Base-by-base conservation (phyloP, 2,797 vertebrate genomes). In the Pelochelys cantorii region DNA sequence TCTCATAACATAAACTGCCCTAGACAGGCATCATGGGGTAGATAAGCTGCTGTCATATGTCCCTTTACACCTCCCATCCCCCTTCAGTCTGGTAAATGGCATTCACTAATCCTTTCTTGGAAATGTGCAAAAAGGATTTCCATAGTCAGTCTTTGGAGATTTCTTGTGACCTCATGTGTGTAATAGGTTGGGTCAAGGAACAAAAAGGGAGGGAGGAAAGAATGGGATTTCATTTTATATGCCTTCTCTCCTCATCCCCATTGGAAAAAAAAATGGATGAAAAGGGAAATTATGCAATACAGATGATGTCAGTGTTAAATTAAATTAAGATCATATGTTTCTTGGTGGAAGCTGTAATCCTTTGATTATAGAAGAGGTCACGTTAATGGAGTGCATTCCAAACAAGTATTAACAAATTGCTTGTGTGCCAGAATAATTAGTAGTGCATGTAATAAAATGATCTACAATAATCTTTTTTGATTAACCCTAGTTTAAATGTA, bases 41-140 rank as follows among this genome's bases (percentile, higher is more conserved):
- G 7, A 60, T 27, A 29, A 75, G 42, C 31, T 34, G 4, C n/a
- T 84, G 79, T 71, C 18, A 0, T 3, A 0, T 56, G 60, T 86
- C 91, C 91, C 84, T 88, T 68, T 80, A 37, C 48, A 54, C 89
- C n/a, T 90, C 83, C 86, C 91, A 88, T 87, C 96, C 93, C 93
- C 93, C 96, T 83, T 95, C 91, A 83, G 37, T 34, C 93, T 93
- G 37, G 90, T 90, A 96, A 95, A 96, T 97, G 95, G 95, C 94
- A 96, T 95, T 93, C 92, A 52, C 96, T 97, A 93, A 94, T 97
- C 89, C 95, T 95, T 96, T 93, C 96, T 94, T 96, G 91, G 96
- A 97, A 98, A 98, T 82, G 96, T 98, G 96, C 95, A 92, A 96
- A 98, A 98, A 97, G 95, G 96, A 97, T 98, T 98, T 98, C 97